Evolutionary conservation across 2,113 vertebrate species (phyloP), one percentile per base, ranked within the genome.

Genomic region (Syngnathoides biaculeatus): DNA sequence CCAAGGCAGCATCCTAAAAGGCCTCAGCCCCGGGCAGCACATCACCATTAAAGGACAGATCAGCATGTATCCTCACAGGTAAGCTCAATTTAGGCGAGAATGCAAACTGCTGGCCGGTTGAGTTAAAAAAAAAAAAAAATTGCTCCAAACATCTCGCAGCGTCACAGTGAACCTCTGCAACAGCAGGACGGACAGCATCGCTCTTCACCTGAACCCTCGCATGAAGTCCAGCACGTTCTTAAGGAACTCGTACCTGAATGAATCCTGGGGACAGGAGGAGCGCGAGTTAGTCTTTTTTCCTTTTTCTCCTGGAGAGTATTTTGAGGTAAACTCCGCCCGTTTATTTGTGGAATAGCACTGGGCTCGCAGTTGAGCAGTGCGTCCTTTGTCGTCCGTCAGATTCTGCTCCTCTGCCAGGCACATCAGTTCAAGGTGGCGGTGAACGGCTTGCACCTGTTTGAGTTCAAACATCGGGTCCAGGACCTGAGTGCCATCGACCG

Each of bases 221-320:
- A 84, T 98, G 72, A 96, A 94, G 80, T 87, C 80, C 0, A 91
- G 93, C 64, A 78, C 86, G 64, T 93, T 99, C 87, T 86, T 95
- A 71, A 94, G 96, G 84, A 99, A 99, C 88, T 97, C 97, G 0
- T 96, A 94, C 82, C 92, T 99, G 86, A 78, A 75, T 8, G 91
- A 93, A 30, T 91, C 94, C 77, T 99, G 97, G 97, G 97, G 97
- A 68, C 92, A 94, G 75, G 96, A 98, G 85, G 97, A 99, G 88
- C 91, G 70, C 57, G 90, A 90, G 67, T 74, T 95, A 62, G 72
- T 87, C 24, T 68, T 87, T 71, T 99, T 98, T 60, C 97, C 97
- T 58, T 99, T 99, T 83, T 91, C 90, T 11, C 84, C 94, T n/a
- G 95, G 94, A 61, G 94, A 95, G 78, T 99, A 98, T 87, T 99